These are phyloP conservation scores for Drosophila crucigera DNA, from an alignment of 2,888 invertebrate species.

Conservation along the genomic window DNA sequence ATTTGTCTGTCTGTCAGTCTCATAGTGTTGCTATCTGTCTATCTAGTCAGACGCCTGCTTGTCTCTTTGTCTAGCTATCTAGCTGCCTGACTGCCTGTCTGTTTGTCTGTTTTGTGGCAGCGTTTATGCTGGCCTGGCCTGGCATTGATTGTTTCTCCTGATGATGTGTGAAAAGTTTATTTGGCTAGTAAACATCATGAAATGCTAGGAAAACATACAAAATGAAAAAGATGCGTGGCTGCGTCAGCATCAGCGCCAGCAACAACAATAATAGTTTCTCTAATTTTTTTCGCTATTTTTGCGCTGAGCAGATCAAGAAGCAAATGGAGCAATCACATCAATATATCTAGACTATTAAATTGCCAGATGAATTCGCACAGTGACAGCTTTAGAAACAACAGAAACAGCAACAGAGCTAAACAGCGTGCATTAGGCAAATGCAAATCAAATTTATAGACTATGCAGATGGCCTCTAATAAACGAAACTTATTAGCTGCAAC, in stretches of 20 bases:
- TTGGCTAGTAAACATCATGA: slow-evolving; percentile 73
- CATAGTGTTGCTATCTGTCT: slow-evolving; percentile 9
- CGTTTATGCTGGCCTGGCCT: slow-evolving; percentile 48
- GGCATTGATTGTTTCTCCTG: slow-evolving; percentile 71
- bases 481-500: slow-evolving; percentile 8
- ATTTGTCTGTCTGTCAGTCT: slow-evolving; percentile 20
- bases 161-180: slow-evolving; percentile 81
- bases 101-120: slow-evolving; percentile 12
- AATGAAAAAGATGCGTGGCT: slow-evolving; percentile 17
- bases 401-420: slow-evolving; percentile 9
- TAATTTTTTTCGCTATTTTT: background rate
- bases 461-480: slow-evolving; percentile 18
- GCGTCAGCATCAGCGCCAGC: slow-evolving; percentile 9
- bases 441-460: slow-evolving; percentile 42
- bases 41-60: background rate
- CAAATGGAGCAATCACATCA: slow-evolving; percentile 48
- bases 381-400: slow-evolving; percentile 2
- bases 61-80: slow-evolving; percentile 8
- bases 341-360: slow-evolving; percentile 41
- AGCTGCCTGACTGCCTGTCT: slow-evolving; percentile 14
- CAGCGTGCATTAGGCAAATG: slow-evolving; percentile 51
- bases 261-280: slow-evolving; percentile 9
- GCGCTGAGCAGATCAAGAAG: slow-evolving; percentile 13
- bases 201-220: slow-evolving; percentile 73
- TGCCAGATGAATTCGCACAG: slow-evolving; percentile 26